Evolutionary conservation across 2,113 vertebrate species (phyloP).

Genomic region (Myrmecobius fasciatus): DNA sequence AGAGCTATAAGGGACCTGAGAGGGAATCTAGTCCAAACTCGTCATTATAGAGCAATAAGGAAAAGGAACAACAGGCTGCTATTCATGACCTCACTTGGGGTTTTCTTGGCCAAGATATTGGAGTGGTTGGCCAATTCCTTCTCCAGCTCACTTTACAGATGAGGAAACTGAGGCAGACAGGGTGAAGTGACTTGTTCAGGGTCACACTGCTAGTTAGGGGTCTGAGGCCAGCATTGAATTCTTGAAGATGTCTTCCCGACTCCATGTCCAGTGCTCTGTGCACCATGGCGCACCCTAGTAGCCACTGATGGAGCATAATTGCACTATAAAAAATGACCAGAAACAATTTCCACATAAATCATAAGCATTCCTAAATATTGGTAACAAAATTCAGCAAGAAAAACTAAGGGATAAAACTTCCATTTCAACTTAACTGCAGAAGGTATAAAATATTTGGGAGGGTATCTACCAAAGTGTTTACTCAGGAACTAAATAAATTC

Average conservation of each 20-base stretch:
- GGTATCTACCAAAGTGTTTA: not conserved
- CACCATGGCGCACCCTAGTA: too few species aligned
- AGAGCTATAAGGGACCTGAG: not conserved
- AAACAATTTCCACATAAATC: not conserved
- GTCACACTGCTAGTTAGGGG: not conserved
- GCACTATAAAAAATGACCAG: too few species aligned
- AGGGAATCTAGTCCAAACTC: not conserved
- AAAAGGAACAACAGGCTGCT: too few species aligned
- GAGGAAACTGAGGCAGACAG: not conserved
- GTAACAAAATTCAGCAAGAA: not conserved
- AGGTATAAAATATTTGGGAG: not conserved
- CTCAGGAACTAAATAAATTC: not conserved
- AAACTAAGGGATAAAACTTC: not conserved
- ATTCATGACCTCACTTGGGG: not conserved
- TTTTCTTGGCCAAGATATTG: not conserved
- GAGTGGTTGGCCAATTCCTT: too few species aligned
- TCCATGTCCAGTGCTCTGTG: too few species aligned
- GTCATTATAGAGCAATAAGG: not conserved
- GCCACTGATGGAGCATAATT: too few species aligned
- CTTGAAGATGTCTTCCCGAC: too few species aligned
- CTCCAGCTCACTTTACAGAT: not conserved
- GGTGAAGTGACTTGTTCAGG: not conserved
- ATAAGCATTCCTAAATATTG: not conserved
- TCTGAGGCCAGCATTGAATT: too few species aligned
- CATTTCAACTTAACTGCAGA: not conserved